Percentiles rank a stretch among this genome's conserved stretches.
These are phyloP conservation scores for Ispidina lecontei DNA, from an alignment of 2,797 vertebrate species.

Conservation along the genomic window DNA sequence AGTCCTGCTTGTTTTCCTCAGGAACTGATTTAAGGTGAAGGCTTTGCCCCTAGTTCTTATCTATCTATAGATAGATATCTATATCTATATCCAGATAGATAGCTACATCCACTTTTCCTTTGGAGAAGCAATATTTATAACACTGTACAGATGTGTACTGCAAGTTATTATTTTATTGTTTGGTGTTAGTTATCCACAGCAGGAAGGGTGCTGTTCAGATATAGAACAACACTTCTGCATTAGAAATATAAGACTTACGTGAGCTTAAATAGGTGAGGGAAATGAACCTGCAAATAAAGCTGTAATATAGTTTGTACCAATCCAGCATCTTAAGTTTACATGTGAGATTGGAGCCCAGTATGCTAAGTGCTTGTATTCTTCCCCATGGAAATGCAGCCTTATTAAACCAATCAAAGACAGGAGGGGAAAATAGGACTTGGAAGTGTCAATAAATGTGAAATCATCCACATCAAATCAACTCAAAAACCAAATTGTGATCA, in stretches of 20 bases:
- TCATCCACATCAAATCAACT: neutral
- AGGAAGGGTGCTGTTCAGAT: neutral
- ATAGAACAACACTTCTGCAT: neutral
- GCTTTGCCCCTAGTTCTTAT: neutral
- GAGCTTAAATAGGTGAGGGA: neutral
- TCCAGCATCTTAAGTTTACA: neutral
- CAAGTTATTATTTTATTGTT: neutral
- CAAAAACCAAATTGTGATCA: neutral
- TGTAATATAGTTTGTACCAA: neutral
- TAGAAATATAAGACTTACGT: neutral
- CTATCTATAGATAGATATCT: too few species aligned
- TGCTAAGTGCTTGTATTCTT: neutral
- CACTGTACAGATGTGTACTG: neutral
- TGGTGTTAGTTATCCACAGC: neutral
- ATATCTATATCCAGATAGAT: too few species aligned
- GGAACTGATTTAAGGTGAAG: neutral
- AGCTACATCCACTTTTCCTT: neutral
- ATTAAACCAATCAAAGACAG: neutral
- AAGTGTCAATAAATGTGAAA: neutral
- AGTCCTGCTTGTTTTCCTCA: neutral
- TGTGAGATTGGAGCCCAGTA: neutral
- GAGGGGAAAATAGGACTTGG: neutral
- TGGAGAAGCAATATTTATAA: neutral
- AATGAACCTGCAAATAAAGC: neutral
- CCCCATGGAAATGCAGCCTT: neutral